Percentiles rank a stretch among this genome's conserved stretches.
Evolutionary conservation across 2,888 invertebrate species (phyloP).

Genomic region (Lasioglossum pauxillum): DNA sequence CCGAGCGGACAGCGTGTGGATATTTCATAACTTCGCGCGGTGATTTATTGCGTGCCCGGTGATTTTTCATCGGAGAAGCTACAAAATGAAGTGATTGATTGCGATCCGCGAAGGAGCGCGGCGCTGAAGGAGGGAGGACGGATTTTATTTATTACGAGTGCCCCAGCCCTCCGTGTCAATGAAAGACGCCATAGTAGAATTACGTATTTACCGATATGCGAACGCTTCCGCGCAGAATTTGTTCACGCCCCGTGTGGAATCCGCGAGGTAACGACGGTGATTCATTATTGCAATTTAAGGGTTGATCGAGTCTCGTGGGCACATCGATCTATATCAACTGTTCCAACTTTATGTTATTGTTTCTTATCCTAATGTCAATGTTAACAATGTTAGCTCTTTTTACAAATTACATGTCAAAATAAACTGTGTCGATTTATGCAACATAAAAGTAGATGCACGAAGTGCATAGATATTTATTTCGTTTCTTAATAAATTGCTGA

Average conservation of each 20-base stretch:
- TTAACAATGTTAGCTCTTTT: too few relatives aligned
- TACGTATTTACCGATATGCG: constrained; percentile 25
- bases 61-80: constrained; percentile 71
- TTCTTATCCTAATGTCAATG: too few relatives aligned
- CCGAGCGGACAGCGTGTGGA: constrained; percentile 59
- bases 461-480: too few relatives aligned
- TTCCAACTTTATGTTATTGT: too few relatives aligned
- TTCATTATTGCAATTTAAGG: not conserved
- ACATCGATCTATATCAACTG: too few relatives aligned
- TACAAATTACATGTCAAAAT: too few relatives aligned
- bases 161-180: not conserved
- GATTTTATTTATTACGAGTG: constrained; percentile 58
- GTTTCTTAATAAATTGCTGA: too few relatives aligned
- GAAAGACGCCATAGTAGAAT: constrained; percentile 31
- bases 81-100: constrained; percentile 73
- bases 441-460: too few relatives aligned
- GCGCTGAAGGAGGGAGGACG: constrained; percentile 39
- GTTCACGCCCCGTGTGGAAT: not conserved
- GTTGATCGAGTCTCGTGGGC: not conserved
- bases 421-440: too few relatives aligned
- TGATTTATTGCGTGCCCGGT: constrained; percentile 70
- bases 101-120: constrained; percentile 61
- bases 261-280: not conserved
- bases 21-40: constrained; percentile 69
- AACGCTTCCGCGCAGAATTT: not conserved